Conservation (phyloP, 1,140 invertebrate genomes). For the Scaptomyza pallida region DNA sequence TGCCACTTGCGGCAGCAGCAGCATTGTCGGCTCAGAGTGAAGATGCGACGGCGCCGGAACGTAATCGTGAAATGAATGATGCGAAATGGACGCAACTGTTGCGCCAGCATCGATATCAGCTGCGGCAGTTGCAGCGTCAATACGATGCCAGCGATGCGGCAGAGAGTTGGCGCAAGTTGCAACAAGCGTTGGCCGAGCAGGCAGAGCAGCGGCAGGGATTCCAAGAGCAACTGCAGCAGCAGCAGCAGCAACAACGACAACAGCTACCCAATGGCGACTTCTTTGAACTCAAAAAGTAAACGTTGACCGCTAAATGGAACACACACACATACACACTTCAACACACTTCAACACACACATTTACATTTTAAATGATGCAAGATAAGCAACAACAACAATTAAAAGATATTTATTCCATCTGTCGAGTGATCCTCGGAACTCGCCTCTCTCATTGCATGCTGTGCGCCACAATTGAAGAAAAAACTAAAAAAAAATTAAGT, state of each 20-base stretch:
- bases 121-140: slow-evolving; percentile 47
- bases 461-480: slow-evolving; percentile 51
- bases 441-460: slow-evolving; percentile 54
- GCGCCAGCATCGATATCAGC: slow-evolving; percentile 58
- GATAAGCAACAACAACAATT: slow-evolving; percentile 41
- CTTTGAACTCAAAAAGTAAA: slow-evolving; percentile 68
- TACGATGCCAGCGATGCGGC: slow-evolving; percentile 48
- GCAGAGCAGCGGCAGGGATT: slow-evolving; percentile 45
- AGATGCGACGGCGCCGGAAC: slow-evolving; percentile 15
- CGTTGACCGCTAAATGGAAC: slow-evolving; percentile 22
- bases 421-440: slow-evolving; percentile 30
- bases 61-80: slow-evolving; percentile 25
- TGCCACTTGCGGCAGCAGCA: slow-evolving; percentile 21
- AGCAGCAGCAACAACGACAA: too few relatives aligned
- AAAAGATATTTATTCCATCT: slow-evolving; percentile 70
- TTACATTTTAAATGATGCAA: slow-evolving; percentile 11
- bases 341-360: slow-evolving; percentile 11
- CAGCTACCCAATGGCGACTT: slow-evolving; percentile 41
- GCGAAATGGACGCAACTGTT: slow-evolving; percentile 61
- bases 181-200: slow-evolving; percentile 50
- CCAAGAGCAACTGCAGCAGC: slow-evolving; percentile 22
- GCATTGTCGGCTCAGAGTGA: slow-evolving; percentile 4
- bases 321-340: slow-evolving; percentile 8
- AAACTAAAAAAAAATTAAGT: slow-evolving; percentile 19
- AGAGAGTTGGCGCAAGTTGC: slow-evolving; percentile 71